Conservation (phyloP, 2,797 vertebrate genomes). For the Hyperoplus lanceolatus region DNA sequence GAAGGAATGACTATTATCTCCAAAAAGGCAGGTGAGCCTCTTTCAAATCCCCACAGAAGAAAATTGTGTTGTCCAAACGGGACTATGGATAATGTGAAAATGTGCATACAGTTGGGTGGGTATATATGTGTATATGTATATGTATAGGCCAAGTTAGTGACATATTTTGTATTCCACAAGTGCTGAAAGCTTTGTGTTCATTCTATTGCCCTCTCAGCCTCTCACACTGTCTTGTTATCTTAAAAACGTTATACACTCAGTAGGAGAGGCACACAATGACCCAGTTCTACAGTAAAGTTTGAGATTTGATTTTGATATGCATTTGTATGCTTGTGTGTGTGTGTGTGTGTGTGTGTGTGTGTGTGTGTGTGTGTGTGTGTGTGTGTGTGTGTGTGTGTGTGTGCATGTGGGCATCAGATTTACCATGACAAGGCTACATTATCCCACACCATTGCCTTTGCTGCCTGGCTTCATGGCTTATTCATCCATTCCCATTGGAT, state of each 20-base stretch:
- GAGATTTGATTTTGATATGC: conserved; percentile 79
- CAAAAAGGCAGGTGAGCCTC: conserved; percentile 36
- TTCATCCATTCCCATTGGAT: conserved; percentile 66
- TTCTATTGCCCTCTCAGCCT: conserved; percentile 43
- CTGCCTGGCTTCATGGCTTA: conserved; percentile 67
- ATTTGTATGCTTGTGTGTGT: conserved; percentile 57
- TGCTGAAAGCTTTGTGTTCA: conserved; percentile 14
- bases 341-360: conserved; percentile 6
- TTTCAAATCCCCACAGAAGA: conserved; percentile 24
- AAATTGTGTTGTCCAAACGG: conserved; percentile 21
- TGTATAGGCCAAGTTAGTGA: conserved; percentile 19
- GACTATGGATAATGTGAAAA: conserved; percentile 20
- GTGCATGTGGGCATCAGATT: conserved; percentile 43
- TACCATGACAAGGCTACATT: conserved; percentile 65
- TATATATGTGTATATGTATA: neutral
- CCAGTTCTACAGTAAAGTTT: conserved; percentile 73
- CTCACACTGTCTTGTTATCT: conserved; percentile 65
- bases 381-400: conserved; percentile 9
- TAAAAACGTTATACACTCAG: conserved; percentile 63
- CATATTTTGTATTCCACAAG: conserved; percentile 19
- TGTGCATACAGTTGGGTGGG: neutral
- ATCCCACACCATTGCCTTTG: conserved; percentile 72
- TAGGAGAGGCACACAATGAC: conserved; percentile 72
- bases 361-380: conserved; percentile 12
- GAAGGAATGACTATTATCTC: conserved; percentile 61